phyloP scores from a whole-genome alignment of 2,888 invertebrate genomes.

The Heliconius charithonia region DNA sequence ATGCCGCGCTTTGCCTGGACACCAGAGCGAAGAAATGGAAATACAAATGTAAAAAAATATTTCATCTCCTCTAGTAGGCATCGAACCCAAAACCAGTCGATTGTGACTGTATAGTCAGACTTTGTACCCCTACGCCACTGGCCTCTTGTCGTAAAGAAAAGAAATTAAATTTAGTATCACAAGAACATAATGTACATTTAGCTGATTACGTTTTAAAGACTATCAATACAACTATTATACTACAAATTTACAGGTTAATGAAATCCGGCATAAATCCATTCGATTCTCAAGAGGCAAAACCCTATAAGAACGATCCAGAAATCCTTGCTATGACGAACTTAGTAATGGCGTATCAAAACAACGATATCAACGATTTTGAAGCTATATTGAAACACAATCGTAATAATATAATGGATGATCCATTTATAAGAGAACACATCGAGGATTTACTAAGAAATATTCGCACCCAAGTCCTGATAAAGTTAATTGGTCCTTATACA shows the following conservation, averaged over 20 bases:
- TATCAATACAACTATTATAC: not conserved
- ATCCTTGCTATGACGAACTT: constrained; percentile 99
- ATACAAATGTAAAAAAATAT: no score
- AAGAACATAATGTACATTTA: not conserved
- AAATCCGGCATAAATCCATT: constrained; percentile 99
- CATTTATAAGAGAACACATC: constrained; percentile 99
- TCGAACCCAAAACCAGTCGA: no score
- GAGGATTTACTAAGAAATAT: constrained; percentile 98
- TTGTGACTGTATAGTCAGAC: no score
- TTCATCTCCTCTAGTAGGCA: no score
- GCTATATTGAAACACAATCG: constrained; percentile 95
- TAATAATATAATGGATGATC: constrained; percentile 99
- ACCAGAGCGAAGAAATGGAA: no score
- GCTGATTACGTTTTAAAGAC: not conserved
- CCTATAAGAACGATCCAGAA: constrained; percentile 99
- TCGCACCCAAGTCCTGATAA: constrained; percentile 97
- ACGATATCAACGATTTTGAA: constrained; percentile 99
- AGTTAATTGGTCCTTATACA: constrained; percentile 98
- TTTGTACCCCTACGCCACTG: no score
- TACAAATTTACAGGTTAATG: constrained; percentile 89
- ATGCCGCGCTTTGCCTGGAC: no score
- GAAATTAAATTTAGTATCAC: not conserved
- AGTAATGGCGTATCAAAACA: constrained; percentile 98
- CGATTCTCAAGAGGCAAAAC: constrained; percentile 99
- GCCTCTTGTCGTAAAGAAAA: not conserved